These are phyloP conservation scores for Cheilosia impressa DNA, from an alignment of 2,888 invertebrate species.

Conservation along the genomic window DNA sequence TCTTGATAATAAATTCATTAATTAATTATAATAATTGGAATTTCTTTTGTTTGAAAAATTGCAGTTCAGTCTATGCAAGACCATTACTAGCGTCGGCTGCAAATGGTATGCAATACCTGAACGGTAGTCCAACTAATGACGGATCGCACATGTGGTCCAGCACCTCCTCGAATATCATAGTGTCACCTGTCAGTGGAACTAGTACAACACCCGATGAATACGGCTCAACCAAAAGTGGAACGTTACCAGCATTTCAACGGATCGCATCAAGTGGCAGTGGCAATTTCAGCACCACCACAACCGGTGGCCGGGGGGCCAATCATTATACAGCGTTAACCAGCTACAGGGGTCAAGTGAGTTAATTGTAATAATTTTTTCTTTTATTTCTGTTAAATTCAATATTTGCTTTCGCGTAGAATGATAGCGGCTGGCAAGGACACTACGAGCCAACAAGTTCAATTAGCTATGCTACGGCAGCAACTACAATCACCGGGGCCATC, in stretches of 20 bases:
- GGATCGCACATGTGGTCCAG: slow-evolving; percentile 78
- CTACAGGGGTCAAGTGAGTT: slow-evolving; percentile 82
- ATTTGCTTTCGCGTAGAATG: slow-evolving; percentile 77
- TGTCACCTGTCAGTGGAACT: slow-evolving; percentile 74
- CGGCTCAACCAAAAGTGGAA: slow-evolving; percentile 80
- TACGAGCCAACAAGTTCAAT: slow-evolving; percentile 80
- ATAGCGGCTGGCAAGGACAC: slow-evolving; percentile 77
- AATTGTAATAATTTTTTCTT: not conserved
- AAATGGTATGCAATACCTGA: slow-evolving; percentile 81
- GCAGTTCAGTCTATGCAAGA: slow-evolving; percentile 82
- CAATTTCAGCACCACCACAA: slow-evolving; percentile 76
- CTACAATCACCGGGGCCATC: slow-evolving; percentile 77
- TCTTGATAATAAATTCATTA: slow-evolving; percentile 29
- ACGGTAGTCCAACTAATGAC: slow-evolving; percentile 76
- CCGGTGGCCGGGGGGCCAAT: slow-evolving; percentile 74
- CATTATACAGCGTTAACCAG: slow-evolving; percentile 81
- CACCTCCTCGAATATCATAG: slow-evolving; percentile 77
- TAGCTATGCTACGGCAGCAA: slow-evolving; percentile 79
- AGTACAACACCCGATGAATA: slow-evolving; percentile 80
- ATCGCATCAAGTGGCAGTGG: slow-evolving; percentile 78
- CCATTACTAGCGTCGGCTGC: slow-evolving; percentile 81
- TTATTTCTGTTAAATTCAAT: not conserved
- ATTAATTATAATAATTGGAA: slow-evolving; percentile 25
- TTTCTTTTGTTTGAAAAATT: slow-evolving; percentile 57
- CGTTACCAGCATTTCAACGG: slow-evolving; percentile 82